Evolutionary conservation across 53 echinoderm and acorn worm species (phyloP).

Genomic region (Holothuria scabra): DNA sequence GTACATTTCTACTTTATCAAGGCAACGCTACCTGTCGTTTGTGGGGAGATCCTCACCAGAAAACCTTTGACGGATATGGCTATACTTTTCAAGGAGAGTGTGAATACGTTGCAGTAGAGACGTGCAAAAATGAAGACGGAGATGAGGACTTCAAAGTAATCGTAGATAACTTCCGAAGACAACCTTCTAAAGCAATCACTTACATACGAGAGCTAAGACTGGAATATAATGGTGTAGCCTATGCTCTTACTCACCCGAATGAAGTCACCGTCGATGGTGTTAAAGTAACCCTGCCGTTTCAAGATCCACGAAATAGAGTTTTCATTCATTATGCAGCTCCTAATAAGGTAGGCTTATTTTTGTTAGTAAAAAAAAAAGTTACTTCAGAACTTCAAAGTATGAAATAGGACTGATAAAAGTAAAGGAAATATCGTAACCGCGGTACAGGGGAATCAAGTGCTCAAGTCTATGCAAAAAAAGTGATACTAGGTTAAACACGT

Average conservation of each 20-base stretch:
- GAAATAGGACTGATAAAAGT: too few relatives aligned
- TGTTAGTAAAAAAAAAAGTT: background rate
- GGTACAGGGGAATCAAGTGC: too few relatives aligned
- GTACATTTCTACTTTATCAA: too few relatives aligned
- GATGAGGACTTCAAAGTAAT: conserved; percentile 10
- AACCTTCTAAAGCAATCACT: conserved; percentile 12
- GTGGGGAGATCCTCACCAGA: background rate
- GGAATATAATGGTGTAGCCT: conserved; percentile 5
- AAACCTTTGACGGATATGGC: conserved; percentile 23
- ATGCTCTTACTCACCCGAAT: conserved; percentile 13
- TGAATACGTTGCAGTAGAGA: conserved; percentile 15
- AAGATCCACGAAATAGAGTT: background rate
- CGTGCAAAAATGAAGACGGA: conserved; percentile 22
- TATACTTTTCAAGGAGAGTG: conserved; percentile 29
- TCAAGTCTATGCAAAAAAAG: too few relatives aligned
- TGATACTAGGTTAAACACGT: too few relatives aligned
- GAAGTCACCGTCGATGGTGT: conserved; percentile 15
- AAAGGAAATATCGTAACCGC: too few relatives aligned
- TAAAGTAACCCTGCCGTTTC: background rate
- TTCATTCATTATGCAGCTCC: conserved; percentile 19
- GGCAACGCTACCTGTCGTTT: background rate
- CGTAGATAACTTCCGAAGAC: conserved; percentile 21
- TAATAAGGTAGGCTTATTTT: background rate
- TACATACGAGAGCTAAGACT: conserved; percentile 30
- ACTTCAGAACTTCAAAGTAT: too few relatives aligned